These are phyloP conservation scores for Oryctes rhinoceros DNA, from an alignment of 1,140 invertebrate species.

Conservation along the genomic window DNA sequence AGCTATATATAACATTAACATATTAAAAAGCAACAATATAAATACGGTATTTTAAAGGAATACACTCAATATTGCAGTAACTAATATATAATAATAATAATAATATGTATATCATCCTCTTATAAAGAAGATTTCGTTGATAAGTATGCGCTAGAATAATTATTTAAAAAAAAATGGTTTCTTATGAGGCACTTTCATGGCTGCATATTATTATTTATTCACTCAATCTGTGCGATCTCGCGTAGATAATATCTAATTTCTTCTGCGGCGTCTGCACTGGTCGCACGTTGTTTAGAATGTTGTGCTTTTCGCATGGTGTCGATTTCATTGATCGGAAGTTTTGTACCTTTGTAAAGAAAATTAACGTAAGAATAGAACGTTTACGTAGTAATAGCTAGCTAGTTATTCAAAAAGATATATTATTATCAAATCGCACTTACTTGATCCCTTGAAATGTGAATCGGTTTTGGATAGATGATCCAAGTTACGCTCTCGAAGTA, in stretches of 20 bases:
- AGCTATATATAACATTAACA: background rate
- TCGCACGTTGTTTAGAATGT: slow-evolving; percentile 58
- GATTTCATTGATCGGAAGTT: slow-evolving; percentile 58
- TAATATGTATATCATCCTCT: background rate
- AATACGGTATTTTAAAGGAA: background rate
- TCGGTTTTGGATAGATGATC: slow-evolving; percentile 77
- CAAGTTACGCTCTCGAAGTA: slow-evolving; percentile 77
- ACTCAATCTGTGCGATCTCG: slow-evolving; percentile 51
- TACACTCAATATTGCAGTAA: too few relatives aligned
- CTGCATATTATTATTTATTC: background rate
- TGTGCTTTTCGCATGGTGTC: slow-evolving; percentile 54
- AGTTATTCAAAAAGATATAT: too few relatives aligned
- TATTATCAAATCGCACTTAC: slow-evolving; percentile 61
- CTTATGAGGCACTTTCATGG: too few relatives aligned
- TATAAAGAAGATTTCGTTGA: background rate
- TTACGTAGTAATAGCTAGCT: too few relatives aligned
- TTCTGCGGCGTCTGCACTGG: slow-evolving; percentile 55
- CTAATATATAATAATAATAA: too few relatives aligned
- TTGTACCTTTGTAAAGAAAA: slow-evolving; percentile 53
- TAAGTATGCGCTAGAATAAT: too few relatives aligned
- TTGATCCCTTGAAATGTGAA: slow-evolving; percentile 75
- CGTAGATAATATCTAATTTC: slow-evolving; percentile 58
- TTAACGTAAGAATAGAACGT: background rate
- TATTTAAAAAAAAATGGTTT: too few relatives aligned
- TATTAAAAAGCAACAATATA: background rate